Evolutionary conservation across 2,797 vertebrate genomes (phyloP), one percentile per base, ranked within the genome.

Genomic region (Chlorospingus flavigularis): DNA sequence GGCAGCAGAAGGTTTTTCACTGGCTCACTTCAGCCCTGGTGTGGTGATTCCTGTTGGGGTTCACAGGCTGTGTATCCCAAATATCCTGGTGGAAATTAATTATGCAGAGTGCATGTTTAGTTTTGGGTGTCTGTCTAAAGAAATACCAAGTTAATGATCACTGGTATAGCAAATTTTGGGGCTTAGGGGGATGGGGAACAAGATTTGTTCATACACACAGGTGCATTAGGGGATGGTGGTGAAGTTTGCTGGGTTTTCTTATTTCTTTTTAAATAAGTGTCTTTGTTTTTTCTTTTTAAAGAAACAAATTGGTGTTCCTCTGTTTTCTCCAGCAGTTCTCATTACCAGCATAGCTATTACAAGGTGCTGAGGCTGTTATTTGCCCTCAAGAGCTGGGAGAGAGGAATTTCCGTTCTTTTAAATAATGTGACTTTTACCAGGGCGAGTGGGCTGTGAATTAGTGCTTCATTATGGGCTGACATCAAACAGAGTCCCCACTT

Each of bases 381-480:
- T 81, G 76, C 68, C 33, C 62, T 70, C 35, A 21, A 83, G 85
- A 92, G 79, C 79, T n/a, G 23, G 33, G 73, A 54, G 61, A 65
- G 47, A 78, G 70, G 28, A 75, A 61, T 83, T 89, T 67, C 17
- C 20, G 6, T 76, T 70, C 42, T 76, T 45, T 42, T 85, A 31
- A 83, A 77, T 55, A 85, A 77, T 35, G 51, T 17, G 53, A 53
- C 75, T 96, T 90, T 33, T 31, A 61, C 12, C n/a, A 20, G 37
- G 74, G 54, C 1, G 1, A 80, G 68, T 40, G 1, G 72, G 67
- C 86, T 81, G 83, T 62, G 84, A 92, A 81, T 95, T 94, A 90
- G 75, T 65, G 51, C 75, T 92, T 94, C 65, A 65, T 94, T 92
- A 92, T 24, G 45, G 71, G 54, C 87, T 86, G 57, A 50, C 78